Conservation (phyloP, 1,140 invertebrate genomes). For the Brachionus rubens region DNA sequence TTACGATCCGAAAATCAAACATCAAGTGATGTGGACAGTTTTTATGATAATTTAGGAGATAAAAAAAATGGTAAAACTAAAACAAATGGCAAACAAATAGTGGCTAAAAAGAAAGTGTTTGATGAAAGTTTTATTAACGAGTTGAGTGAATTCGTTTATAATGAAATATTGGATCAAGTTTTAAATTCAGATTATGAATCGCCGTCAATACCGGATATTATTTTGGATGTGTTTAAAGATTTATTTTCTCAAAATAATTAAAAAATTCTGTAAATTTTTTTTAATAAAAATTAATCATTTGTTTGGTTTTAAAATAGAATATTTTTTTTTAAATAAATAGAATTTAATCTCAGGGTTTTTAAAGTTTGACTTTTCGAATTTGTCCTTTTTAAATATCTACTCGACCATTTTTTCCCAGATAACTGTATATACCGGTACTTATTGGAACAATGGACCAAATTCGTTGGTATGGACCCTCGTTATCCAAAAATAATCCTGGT, state of each 20-base stretch:
- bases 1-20: too few relatives aligned
- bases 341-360: too few relatives aligned
- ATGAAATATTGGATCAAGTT: slow-evolving; percentile 34
- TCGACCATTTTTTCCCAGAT: too few relatives aligned
- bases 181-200: slow-evolving; percentile 27
- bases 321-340: too few relatives aligned
- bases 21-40: not conserved
- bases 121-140: not conserved
- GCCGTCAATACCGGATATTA: slow-evolving; percentile 41
- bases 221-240: slow-evolving; percentile 17
- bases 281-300: not conserved
- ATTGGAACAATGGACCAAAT: too few relatives aligned
- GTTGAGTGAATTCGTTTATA: not conserved
- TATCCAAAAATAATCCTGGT: too few relatives aligned
- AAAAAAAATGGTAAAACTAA: not conserved
- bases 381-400: too few relatives aligned
- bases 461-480: too few relatives aligned
- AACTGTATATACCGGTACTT: too few relatives aligned
- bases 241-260: not conserved
- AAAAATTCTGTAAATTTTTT: not conserved
- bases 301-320: not conserved
- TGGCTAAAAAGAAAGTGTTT: not conserved
- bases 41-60: not conserved
- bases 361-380: too few relatives aligned
- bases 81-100: too few relatives aligned